These are phyloP conservation scores for Rattus norvegicus DNA, from an alignment of 2,113 vertebrate genomes.

Conservation along the genomic window GRCr8 NC_086022.1:41978501-41979000, in stretches of 20 bases:
- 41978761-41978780: neutral
- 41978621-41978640: slow-evolving; percentile 23
- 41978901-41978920: slow-evolving; percentile 21
- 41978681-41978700: slow-evolving; percentile 26
- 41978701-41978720: slow-evolving; percentile 27
- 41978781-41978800: neutral
- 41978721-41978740: slow-evolving; percentile 22
- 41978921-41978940: neutral
- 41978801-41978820: neutral
- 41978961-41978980: slow-evolving; percentile 5
- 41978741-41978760: neutral
- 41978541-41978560: neutral
- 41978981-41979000: neutral
- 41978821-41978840: slow-evolving; percentile 7
- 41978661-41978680: slow-evolving; percentile 36
- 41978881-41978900: neutral
- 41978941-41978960: neutral
- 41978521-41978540: slow-evolving; percentile 32
- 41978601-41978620: slow-evolving; percentile 60
- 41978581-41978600: neutral
- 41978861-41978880: neutral
- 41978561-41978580: neutral
- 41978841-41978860: slow-evolving; percentile 38
- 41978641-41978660: slow-evolving; percentile 40
- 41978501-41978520: neutral